Evolutionary conservation across 2,113 vertebrate species (phyloP), one percentile per base, ranked within the genome.

Genomic region (Thunnus thynnus): DNA sequence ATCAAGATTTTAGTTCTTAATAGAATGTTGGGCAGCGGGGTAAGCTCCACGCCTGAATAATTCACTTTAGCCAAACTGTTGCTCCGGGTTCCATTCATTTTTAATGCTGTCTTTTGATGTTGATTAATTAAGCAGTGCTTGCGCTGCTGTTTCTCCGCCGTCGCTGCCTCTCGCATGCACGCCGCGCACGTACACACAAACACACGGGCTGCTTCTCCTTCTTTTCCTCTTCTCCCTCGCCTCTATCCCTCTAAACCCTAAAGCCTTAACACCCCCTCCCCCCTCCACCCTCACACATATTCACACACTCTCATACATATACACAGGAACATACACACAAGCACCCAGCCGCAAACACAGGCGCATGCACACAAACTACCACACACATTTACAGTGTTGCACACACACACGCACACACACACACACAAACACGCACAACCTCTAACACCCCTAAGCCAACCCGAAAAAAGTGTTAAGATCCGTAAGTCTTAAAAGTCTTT

Each of bases 81-180:
- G 94, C 94, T 95, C 47, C 88, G 85, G 92, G 93, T 93, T 83
- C 81, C 76, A 93, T 95, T 90, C 93, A 94, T 95, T 92, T 95
- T 95, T 95, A 95, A 95, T 95, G 93, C 85, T 65, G 91, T 89
- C 92, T 93, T 95, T 95, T 95, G 95, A 95, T 94, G 94, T 94
- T 93, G 90, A 94, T 93, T 95, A 95, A 95, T 95, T 94, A 95
- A 93, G 92, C 91, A 93, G 89, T 90, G 94, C 93, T 89, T 88
- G 90, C 88, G 73, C 85, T 86, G 94, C 94, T 86, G 88, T 91
- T 95, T 93, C 87, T 88, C 75, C 54, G 63, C 77, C 83, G 63
- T 63, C 64, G 72, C 87, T 83, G 84, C 89, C 63, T 79, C 82
- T 60, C 20, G 55, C 79, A 55, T 7, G 20, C 84, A 54, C 67